Conservation (phyloP, 2,888 invertebrate species). For the Stenoptilia bipunctidactyla region DNA sequence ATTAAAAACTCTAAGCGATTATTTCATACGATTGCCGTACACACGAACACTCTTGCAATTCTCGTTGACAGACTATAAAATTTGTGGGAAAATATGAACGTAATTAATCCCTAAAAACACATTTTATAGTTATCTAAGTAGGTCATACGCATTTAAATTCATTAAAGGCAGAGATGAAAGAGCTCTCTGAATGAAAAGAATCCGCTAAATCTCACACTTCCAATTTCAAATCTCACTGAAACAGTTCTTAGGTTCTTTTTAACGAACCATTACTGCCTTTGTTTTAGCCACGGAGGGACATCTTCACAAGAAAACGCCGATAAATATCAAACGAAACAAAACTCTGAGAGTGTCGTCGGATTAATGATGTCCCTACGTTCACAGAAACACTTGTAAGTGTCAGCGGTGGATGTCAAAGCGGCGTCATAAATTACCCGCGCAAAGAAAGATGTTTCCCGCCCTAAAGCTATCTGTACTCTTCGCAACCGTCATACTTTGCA, state of each 20-base stretch:
- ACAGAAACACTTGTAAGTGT: constrained; percentile 43
- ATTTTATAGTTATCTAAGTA: constrained; percentile 1
- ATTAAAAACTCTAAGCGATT: too few relatives aligned
- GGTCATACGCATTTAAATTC: constrained; percentile 7
- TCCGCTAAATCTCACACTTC: constrained; percentile 31
- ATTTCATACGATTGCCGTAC: too few relatives aligned
- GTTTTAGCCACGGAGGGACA: constrained; percentile 27
- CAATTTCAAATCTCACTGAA: constrained; percentile 25
- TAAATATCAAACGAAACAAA: constrained; percentile 37
- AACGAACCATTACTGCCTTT: constrained; percentile 59
- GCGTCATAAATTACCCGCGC: constrained; percentile 36
- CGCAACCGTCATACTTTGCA: constrained; percentile 15
- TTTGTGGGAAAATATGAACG: too few relatives aligned
- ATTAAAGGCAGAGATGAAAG: constrained; percentile 25
- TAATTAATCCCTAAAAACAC: too few relatives aligned
- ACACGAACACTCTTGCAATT: too few relatives aligned
- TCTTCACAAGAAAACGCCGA: constrained; percentile 29
- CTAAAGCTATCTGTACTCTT: constrained; percentile 25
- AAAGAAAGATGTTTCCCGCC: constrained; percentile 63
- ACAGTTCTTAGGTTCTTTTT: constrained; percentile 24
- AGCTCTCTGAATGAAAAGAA: constrained; percentile 18
- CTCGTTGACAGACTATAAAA: too few relatives aligned
- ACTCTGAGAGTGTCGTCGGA: constrained; percentile 33
- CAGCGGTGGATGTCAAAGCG: constrained; percentile 26
- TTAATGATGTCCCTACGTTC: constrained; percentile 56